These are phyloP conservation scores for Clamator glandarius DNA, from an alignment of 2,797 vertebrate species.

Conservation along the genomic window DNA sequence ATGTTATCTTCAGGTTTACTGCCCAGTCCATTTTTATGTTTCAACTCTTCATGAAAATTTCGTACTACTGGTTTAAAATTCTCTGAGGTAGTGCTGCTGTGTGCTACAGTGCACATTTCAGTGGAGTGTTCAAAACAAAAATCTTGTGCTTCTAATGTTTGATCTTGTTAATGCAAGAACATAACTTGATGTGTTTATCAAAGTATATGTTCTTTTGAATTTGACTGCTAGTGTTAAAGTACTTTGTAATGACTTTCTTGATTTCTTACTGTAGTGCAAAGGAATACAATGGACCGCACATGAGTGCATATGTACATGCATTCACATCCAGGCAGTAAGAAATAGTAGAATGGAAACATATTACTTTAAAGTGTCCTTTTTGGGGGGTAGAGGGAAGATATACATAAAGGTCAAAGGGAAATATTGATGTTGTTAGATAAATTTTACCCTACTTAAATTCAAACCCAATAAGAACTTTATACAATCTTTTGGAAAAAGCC, in stretches of 20 bases:
- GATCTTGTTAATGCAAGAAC: not conserved
- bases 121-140: not conserved
- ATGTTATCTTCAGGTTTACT: not conserved
- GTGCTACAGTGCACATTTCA: accelerated
- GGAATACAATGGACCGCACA: not conserved
- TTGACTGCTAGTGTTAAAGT: not conserved
- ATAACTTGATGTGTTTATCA: not conserved
- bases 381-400: not conserved
- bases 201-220: not conserved
- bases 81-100: not conserved
- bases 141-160: not conserved
- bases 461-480: slow-evolving; percentile 71
- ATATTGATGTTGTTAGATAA: slow-evolving; percentile 51
- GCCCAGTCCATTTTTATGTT: not conserved
- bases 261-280: not conserved
- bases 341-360: not conserved
- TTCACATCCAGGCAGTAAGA: not conserved
- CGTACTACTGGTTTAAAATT: not conserved
- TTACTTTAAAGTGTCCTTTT: slow-evolving; percentile 38
- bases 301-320: not conserved
- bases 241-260: not conserved
- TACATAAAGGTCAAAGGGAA: slow-evolving; percentile 58
- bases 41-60: not conserved
- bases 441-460: slow-evolving; percentile 75
- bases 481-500: slow-evolving; percentile 74